These are phyloP conservation scores for Oncorhynchus keta DNA, from an alignment of 2,113 vertebrate species.

Conservation along the genomic window DNA sequence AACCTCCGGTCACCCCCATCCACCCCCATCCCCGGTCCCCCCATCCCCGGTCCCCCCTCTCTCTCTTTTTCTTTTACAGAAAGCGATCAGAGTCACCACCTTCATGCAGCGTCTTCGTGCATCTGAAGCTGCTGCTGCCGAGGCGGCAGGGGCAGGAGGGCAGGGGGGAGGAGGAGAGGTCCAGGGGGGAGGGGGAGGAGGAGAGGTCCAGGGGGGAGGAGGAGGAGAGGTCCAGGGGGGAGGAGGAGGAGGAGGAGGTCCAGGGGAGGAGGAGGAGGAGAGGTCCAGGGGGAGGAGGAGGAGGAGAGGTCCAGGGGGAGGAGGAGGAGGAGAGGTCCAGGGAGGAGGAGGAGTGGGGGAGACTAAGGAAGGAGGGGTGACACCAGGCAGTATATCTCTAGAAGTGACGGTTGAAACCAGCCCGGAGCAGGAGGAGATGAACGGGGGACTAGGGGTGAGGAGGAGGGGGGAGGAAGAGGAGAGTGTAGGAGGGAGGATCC, in stretches of 20 bases:
- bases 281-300: conserved; percentile 22
- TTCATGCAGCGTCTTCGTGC: conserved; percentile 82
- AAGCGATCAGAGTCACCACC: conserved; percentile 84
- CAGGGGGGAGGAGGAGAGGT: not conserved
- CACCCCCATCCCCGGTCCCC: not conserved
- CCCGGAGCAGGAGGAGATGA: conserved; percentile 32
- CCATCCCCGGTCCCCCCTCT: not conserved
- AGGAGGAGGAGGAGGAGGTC: conserved; percentile 50
- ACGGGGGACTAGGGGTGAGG: conserved; percentile 28
- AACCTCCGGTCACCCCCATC: not conserved
- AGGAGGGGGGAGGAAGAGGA: conserved; percentile 29
- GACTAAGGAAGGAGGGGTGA: conserved; percentile 52
- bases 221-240: conserved; percentile 43
- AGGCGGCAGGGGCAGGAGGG: too few species aligned
- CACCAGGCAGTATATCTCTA: conserved; percentile 69
- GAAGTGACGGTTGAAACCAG: conserved; percentile 71
- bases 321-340: conserved; percentile 5
- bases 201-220: conserved; percentile 38
- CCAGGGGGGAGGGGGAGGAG: too few species aligned
- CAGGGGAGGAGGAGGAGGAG: conserved; percentile 16
- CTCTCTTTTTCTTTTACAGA: conserved; percentile 63
- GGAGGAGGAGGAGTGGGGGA: conserved; percentile 40
- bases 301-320: conserved; percentile 21
- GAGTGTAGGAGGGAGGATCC: conserved; percentile 1
- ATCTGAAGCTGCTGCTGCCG: conserved; percentile 43